Base-by-base conservation (phyloP, 2,113 vertebrate species). In the Rutilus rutilus region DNA sequence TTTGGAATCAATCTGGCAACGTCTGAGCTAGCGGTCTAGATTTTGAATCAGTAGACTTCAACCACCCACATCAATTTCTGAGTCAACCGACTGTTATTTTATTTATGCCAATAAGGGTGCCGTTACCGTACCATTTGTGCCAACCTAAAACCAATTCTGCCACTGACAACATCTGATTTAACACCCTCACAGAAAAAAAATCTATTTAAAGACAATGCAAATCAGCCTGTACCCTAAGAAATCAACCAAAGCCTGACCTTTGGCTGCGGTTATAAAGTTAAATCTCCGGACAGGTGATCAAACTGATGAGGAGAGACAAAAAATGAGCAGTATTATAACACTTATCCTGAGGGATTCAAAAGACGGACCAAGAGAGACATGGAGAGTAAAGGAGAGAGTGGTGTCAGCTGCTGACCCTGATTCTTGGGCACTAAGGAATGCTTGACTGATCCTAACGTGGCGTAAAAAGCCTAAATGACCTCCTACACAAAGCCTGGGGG, bases 401-500 rank as follows among this genome's bases (percentile, higher is more conserved):
- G 77, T 91, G 91, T 94, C 94, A 96, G 94, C 94, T 96, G 95
- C 87, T 92, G 93, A 90, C 92, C 93, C 91, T 90, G 90, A 88
- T 84, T 85, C 84, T 87, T 92, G 93, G 93, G 92, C 93, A 94
- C 91, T 93, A 90, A 89, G 92, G 94, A 94, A 90, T 73, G 64
- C 89, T 87, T 89, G 90, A 90, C 88, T 93, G 92, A 94, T 92
- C 94, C 88, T 91, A 33, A 89, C 91, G 88, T 85, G 86, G 90
- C 90, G 91, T 93, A 86, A 62, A 89, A 91, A 90, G 89, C 89
- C 88, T 91, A 92, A 93, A 93, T 94, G 94, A 93, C 90, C 92
- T 89, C 83, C 52, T 39, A 92, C 88, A 90, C 84, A 86, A 87
- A 92, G 93, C 91, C 88, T 65, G 19, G 45, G 81, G 92, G 92